Base-by-base conservation (phyloP, 2,797 vertebrate species). In the Anguilla megastoma region DNA sequence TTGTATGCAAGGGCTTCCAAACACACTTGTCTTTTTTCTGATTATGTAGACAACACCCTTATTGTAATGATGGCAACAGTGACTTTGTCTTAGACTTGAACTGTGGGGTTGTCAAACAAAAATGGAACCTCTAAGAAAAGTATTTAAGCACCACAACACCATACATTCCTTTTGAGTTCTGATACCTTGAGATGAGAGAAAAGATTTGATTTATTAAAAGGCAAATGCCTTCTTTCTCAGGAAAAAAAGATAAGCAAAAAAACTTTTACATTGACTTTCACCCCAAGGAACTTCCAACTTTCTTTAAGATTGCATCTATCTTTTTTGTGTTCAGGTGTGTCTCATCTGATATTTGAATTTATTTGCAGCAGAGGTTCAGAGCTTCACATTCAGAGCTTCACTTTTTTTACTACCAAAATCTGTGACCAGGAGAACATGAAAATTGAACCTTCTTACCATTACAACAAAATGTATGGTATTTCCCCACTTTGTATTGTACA, bases 281-380 rank as follows among this genome's bases (percentile, higher is more conserved):
- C 41, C 80, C 52, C 21, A 83, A 83, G 48, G n/a, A 83, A 83
- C 74, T 71, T 30, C 27, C 69, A 71, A 30, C 69, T 76, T 76
- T 76, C 33, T 76, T 41, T 41, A 14, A 76, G 74, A 41, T 76
- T 8, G 41, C 30, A 6, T 76, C 3, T 76, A 10, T 36, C 12
- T 2, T 52, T 74, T 76, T 36, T 74, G 27, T 74, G 27, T 74
- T 74, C 69, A 74, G 14, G 10, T 69, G 24, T 76, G 36, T 76
- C 74, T 76, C 74, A 16, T 76, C n/a, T 71, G 74, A 76, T 76
- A 33, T 76, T 71, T 30, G 1, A 71, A 71, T 27, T 71, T 30
- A 3, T 71, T 76, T 76, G 30, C 36, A 76, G 33, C 74, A 52
- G 50, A 52, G 50, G 50, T 69, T 69, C n/a, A 27, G n/a, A 69